Conservation (phyloP, 2,888 invertebrate species). For the Leptopilina syphax region DNA sequence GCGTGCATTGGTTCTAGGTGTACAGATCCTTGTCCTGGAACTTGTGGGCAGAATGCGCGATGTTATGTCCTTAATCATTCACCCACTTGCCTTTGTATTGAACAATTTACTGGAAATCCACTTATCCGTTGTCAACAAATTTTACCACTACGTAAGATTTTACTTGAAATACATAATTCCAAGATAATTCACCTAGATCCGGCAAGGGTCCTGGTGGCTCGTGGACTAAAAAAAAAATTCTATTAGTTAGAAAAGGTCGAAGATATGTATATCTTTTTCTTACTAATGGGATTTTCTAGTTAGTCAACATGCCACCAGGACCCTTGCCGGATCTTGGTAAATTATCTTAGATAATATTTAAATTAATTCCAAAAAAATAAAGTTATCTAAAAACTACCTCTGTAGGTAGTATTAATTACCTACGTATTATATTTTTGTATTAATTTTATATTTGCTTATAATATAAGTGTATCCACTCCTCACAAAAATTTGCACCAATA, state of each 20-base stretch:
- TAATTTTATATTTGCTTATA: too few species aligned
- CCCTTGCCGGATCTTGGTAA: background rate
- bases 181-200: background rate
- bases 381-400: too few species aligned
- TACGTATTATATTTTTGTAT: too few species aligned
- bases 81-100: slow-evolving; percentile 76
- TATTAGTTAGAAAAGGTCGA: background rate
- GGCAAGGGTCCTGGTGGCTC: too few species aligned
- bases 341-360: too few species aligned
- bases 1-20: slow-evolving; percentile 89
- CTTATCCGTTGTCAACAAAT: slow-evolving; percentile 79
- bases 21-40: slow-evolving; percentile 85
- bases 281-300: too few species aligned
- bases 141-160: slow-evolving; percentile 82
- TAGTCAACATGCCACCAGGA: too few species aligned
- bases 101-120: slow-evolving; percentile 78
- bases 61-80: slow-evolving; percentile 77
- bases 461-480: too few species aligned
- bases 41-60: slow-evolving; percentile 80
- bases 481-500: too few species aligned
- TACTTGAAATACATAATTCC: background rate
- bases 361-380: too few species aligned
- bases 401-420: too few species aligned
- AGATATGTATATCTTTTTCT: too few species aligned
- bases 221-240: background rate